These are phyloP conservation scores for Riptortus pedestris DNA, from an alignment of 1,140 invertebrate species.

Conservation along the genomic window DNA sequence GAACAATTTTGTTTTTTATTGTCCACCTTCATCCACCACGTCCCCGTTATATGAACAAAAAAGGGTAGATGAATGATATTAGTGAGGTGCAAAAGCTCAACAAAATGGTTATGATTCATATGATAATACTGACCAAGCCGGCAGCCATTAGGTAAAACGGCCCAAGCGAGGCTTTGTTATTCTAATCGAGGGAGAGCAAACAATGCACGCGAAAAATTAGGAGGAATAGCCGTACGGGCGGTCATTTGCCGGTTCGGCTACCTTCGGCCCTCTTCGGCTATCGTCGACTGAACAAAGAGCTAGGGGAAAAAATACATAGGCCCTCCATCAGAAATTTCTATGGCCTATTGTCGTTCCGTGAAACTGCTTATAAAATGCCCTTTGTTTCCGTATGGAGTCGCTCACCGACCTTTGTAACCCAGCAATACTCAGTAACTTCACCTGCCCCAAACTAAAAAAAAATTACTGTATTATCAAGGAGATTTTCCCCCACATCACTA, in stretches of 20 bases:
- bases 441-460: no score
- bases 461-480: no score
- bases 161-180: not conserved
- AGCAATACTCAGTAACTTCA: no score
- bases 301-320: no score
- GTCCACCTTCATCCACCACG: no score
- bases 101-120: conserved; percentile 17
- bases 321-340: conserved; percentile 6
- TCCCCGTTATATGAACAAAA: no score
- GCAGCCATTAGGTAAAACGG: not conserved
- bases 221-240: conserved; percentile 3
- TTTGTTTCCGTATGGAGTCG: no score
- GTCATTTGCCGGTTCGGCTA: not conserved
- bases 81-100: conserved; percentile 12
- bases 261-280: not conserved
- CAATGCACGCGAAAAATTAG: conserved; percentile 14
- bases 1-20: no score
- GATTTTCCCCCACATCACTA: no score
- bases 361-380: not conserved
- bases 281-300: not conserved
- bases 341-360: not conserved
- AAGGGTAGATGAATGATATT: not conserved
- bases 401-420: no score
- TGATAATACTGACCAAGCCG: not conserved
- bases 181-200: conserved; percentile 15